Conservation (phyloP, 2,113 vertebrate genomes). For the Otis tarda region DNA sequence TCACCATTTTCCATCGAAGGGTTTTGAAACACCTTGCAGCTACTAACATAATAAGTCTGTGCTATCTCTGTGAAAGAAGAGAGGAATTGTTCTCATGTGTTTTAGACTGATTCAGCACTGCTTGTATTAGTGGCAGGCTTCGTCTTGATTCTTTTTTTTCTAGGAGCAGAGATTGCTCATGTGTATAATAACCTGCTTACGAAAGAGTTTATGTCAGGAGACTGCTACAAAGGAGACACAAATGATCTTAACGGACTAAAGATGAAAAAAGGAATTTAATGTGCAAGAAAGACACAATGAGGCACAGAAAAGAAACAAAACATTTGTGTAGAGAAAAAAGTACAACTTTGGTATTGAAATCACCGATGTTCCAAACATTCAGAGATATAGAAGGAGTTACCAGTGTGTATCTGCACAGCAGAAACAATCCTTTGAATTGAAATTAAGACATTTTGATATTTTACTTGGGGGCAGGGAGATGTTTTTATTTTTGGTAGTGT, state of each 20-base stretch:
- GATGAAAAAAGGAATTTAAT: background rate
- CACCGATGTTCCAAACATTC: background rate
- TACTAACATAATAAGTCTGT: background rate
- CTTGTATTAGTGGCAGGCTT: slow-evolving; percentile 25
- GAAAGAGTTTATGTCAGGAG: slow-evolving; percentile 23
- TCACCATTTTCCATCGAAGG: background rate
- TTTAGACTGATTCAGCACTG: slow-evolving; percentile 26
- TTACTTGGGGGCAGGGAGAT: background rate
- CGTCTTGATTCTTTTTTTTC: slow-evolving; percentile 16
- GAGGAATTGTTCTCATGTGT: background rate
- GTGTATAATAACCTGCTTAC: slow-evolving; percentile 31
- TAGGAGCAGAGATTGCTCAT: slow-evolving; percentile 6
- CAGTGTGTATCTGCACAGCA: background rate
- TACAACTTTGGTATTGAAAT: background rate
- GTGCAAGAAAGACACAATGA: background rate
- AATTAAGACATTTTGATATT: background rate
- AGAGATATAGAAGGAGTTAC: background rate
- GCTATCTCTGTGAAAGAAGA: background rate
- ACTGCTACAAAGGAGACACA: background rate
- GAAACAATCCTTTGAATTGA: background rate
- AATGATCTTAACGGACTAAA: background rate
- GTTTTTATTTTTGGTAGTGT: background rate
- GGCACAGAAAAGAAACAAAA: background rate
- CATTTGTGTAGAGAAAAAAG: background rate
- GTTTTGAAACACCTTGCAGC: slow-evolving; percentile 14